These are phyloP conservation scores for Fulica atra DNA, from an alignment of 2,113 vertebrate species.

Conservation along the genomic window DNA sequence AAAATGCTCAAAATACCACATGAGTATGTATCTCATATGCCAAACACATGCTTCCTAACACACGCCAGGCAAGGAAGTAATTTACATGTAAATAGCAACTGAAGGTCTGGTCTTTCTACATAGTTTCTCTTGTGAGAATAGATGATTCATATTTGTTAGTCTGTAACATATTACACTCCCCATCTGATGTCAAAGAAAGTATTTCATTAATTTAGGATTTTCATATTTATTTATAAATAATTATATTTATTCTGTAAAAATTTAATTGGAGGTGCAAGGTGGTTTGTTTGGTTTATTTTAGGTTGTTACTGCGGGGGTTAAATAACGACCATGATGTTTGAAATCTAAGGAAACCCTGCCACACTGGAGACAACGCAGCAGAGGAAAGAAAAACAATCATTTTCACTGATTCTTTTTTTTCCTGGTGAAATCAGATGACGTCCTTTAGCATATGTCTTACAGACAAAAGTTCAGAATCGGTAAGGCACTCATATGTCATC, in stretches of 20 bases:
- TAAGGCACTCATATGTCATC: background rate
- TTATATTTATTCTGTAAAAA: background rate
- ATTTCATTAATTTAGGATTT: background rate
- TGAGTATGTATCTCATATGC: background rate
- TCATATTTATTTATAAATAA: background rate
- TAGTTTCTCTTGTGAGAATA: background rate
- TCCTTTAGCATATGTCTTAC: background rate
- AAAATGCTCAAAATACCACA: background rate
- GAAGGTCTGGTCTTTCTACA: background rate
- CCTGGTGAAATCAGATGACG: background rate
- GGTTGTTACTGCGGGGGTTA: background rate
- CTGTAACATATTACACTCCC: background rate
- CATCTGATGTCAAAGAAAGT: background rate
- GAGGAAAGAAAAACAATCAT: background rate
- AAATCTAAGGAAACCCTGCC: background rate
- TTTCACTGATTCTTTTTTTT: background rate
- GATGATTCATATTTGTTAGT: background rate
- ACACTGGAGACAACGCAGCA: background rate
- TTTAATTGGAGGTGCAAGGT: fast-evolving
- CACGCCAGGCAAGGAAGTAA: background rate
- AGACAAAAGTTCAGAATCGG: background rate
- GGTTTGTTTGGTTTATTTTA: fast-evolving
- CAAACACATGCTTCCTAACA: background rate
- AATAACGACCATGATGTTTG: background rate
- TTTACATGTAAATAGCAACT: background rate